Conservation (phyloP, 1,140 invertebrate genomes). For the Rhysida immarginata region DNA sequence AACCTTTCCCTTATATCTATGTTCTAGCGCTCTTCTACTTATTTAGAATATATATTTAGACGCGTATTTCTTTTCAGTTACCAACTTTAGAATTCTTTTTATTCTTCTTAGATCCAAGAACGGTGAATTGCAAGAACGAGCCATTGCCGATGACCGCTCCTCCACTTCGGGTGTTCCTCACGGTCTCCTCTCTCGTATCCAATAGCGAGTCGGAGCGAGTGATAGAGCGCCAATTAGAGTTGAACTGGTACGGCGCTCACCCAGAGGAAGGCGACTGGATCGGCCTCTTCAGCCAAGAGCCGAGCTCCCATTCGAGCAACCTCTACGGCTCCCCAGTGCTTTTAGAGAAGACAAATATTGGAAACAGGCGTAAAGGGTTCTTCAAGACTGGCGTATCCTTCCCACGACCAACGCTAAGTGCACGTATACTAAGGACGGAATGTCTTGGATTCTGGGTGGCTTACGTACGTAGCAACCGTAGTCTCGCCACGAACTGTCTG, state of each 20-base stretch:
- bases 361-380: conserved; percentile 6
- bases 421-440: conserved; percentile 2
- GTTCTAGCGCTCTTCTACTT: no score
- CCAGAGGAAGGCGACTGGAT: conserved; percentile 14
- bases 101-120: no score
- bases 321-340: no score
- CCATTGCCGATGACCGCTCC: no score
- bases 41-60: no score
- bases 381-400: conserved; percentile 12
- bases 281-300: conserved; percentile 15
- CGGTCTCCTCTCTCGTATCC: conserved; percentile 15
- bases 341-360: not conserved
- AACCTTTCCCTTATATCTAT: no score
- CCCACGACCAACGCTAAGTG: conserved; percentile 12
- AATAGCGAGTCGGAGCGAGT: not conserved
- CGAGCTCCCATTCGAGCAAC: not conserved
- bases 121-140: no score
- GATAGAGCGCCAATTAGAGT: conserved; percentile 16
- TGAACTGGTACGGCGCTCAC: conserved; percentile 16
- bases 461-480: conserved; percentile 18
- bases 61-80: no score
- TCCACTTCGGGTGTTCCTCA: conserved; percentile 15
- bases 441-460: conserved; percentile 28
- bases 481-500: conserved; percentile 27
- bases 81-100: no score